Conservation (phyloP, 2,888 invertebrate genomes). For the Pasiphila rectangulata region DNA sequence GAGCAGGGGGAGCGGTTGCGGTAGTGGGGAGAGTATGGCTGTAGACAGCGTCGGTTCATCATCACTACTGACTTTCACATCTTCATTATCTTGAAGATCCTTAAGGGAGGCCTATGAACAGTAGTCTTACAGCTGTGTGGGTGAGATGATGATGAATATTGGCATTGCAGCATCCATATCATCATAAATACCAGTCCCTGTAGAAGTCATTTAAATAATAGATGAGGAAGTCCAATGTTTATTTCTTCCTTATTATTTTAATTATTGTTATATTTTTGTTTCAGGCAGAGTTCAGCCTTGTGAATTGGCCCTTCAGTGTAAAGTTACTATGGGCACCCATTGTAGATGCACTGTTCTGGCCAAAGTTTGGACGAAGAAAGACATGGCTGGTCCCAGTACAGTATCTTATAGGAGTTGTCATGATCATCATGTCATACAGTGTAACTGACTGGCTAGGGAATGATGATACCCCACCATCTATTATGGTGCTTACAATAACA, state of each 20-base stretch:
- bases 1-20: too few species aligned
- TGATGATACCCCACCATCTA: conserved; percentile 83
- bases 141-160: too few species aligned
- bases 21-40: too few species aligned
- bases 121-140: too few species aligned
- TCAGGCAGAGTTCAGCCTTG: conserved; percentile 95
- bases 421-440: conserved; percentile 91
- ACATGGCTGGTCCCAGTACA: conserved; percentile 97
- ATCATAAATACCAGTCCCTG: too few species aligned
- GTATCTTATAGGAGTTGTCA: conserved; percentile 93
- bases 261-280: conserved; percentile 40
- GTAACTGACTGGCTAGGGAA: conserved; percentile 90
- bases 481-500: conserved; percentile 88
- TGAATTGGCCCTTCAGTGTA: conserved; percentile 94
- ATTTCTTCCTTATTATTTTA: not conserved
- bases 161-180: too few species aligned
- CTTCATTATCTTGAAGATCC: too few species aligned
- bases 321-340: conserved; percentile 99
- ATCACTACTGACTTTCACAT: too few species aligned
- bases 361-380: conserved; percentile 94
- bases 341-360: conserved; percentile 94
- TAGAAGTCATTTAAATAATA: too few species aligned
- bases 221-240: too few species aligned
- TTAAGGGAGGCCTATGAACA: too few species aligned
- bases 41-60: too few species aligned